Base-by-base conservation (phyloP, 2,797 vertebrate species). In the Vespertilio murinus region DNA sequence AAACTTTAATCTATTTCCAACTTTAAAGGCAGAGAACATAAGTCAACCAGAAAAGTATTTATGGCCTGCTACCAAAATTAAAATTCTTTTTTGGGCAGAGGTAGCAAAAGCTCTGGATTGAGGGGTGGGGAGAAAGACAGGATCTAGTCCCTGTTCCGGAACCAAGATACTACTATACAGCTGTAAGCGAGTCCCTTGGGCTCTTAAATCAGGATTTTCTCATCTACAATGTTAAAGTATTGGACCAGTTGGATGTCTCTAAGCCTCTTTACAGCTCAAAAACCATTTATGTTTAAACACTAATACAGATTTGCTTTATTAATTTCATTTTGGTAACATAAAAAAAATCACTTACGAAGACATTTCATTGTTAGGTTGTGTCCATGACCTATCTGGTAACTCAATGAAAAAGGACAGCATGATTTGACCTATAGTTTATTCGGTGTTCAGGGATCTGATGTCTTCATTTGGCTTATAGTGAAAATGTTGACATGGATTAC, bases 21-120 rank as follows among this genome's bases (percentile, higher is more conserved):
- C 90, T 65, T 96, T 92, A 93, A 96, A 96, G 74, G 65, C 38
- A 95, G 67, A 93, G 92, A 96, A 96, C 75, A 84, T 93, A 95
- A 96, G 91, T 95, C 95, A 97, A 96, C 91, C 94, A 96, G 91
- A 96, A 96, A 85, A 95, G 64, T 95, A 97, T 96, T 96, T 96
- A 95, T 97, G 94, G 94, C 93, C 87, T 78, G 89, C 47, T 81
- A 96, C 75, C 94, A 95, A 96, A 94, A 96, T 87, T 94, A 93
- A 95, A 96, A 94, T 73, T 95, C 75, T 93, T 65, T 91, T 94
- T 90, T 79, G 83, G 69, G 45, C 82, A 95, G 65, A 95, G 94
- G 78, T 65, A 92, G 78, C 59, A 83, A 79, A 33, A 75, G 45
- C 69, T 40, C 79, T 73, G 74, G 64, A 79, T 38, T 85, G 75